Conservation (phyloP, 2,113 vertebrate genomes). For the Takifugu bimaculatus region DNA sequence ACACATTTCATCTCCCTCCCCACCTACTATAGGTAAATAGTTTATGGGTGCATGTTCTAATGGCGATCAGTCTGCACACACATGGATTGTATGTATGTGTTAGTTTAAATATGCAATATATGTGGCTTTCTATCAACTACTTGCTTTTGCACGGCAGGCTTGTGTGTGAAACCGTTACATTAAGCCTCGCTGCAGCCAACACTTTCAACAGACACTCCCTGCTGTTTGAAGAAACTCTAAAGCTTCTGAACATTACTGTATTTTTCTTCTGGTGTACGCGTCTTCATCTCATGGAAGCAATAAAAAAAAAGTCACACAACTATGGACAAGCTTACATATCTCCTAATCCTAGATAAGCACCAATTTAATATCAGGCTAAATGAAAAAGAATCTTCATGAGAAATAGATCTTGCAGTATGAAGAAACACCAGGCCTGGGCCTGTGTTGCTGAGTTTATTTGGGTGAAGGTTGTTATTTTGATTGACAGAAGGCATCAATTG, state of each 20-base stretch:
- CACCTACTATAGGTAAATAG: constrained; percentile 33
- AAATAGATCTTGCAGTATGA: constrained; percentile 34
- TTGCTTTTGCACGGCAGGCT: constrained; percentile 17
- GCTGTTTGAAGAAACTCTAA: background rate
- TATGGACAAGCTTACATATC: constrained; percentile 21
- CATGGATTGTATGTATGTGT: constrained; percentile 19
- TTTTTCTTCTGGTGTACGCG: constrained; percentile 9
- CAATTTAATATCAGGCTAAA: constrained; percentile 47
- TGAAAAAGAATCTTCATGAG: constrained; percentile 41
- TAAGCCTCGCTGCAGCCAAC: constrained; percentile 16
- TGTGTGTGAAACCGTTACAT: constrained; percentile 9
- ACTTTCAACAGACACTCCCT: constrained; percentile 26
- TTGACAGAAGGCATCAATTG: constrained; percentile 56
- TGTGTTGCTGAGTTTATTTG: constrained; percentile 64
- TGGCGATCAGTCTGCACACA: background rate
- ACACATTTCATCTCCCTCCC: constrained; percentile 36
- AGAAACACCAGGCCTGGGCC: constrained; percentile 57
- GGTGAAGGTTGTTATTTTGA: constrained; percentile 67
- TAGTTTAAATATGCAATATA: constrained; percentile 38
- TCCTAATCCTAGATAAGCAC: constrained; percentile 40
- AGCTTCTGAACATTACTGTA: constrained; percentile 8
- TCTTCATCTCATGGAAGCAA: constrained; percentile 17
- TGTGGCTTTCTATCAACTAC: constrained; percentile 8
- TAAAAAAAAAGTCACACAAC: constrained; percentile 25
- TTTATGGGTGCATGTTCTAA: constrained; percentile 34